These are phyloP conservation scores for Propithecus deckenii DNA, from an alignment of 2,797 vertebrate genomes.

Conservation along the genomic window DNA sequence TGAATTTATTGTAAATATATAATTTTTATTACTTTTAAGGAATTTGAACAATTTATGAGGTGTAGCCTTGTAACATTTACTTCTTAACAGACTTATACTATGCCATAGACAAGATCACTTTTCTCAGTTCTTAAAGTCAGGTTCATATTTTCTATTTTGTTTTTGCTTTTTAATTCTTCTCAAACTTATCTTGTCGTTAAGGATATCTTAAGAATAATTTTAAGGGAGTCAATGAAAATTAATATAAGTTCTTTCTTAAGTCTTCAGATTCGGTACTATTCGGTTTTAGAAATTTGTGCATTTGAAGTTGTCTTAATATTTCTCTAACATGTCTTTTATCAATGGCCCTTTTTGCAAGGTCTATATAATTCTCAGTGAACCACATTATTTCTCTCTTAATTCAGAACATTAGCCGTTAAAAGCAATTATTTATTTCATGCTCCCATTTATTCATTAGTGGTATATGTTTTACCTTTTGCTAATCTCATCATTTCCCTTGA, in stretches of 20 bases:
- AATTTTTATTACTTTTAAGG: neutral
- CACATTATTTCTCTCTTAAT: neutral
- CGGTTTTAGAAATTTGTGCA: neutral
- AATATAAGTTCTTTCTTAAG: neutral
- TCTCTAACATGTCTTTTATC: neutral
- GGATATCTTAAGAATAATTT: neutral
- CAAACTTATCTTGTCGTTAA: neutral
- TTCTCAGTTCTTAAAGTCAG: neutral
- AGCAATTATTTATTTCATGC: neutral
- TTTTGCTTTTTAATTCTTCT: slow-evolving; percentile 21
- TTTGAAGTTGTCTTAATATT: neutral
- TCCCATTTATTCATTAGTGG: neutral
- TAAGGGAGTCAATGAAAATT: neutral
- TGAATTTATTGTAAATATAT: neutral
- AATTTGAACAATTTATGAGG: neutral
- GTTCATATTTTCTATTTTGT: neutral
- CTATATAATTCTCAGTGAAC: neutral
- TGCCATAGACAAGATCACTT: neutral
- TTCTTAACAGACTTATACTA: neutral
- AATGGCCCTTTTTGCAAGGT: neutral
- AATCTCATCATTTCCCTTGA: neutral
- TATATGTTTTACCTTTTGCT: neutral
- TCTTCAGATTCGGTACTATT: neutral
- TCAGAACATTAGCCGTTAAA: neutral
- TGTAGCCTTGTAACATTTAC: neutral